Conservation (phyloP, 2,113 vertebrate genomes). For the Euleptes europaea region DNA sequence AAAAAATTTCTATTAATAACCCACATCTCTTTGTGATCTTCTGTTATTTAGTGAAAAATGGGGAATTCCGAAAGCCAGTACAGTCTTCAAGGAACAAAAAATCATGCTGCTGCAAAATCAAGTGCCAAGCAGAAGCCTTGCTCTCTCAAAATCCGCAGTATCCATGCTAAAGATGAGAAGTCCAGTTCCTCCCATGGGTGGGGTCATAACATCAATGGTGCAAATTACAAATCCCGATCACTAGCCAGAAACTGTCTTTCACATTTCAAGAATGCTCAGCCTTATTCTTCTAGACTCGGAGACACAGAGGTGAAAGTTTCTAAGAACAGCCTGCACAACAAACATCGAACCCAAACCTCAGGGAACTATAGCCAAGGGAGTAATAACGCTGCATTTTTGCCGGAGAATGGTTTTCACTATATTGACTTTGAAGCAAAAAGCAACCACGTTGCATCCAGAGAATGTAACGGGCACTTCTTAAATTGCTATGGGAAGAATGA, state of each 20-base stretch:
- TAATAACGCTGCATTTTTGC: constrained; percentile 46
- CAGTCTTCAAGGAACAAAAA: constrained; percentile 88
- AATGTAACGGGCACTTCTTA: constrained; percentile 75
- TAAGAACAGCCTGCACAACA: constrained; percentile 69
- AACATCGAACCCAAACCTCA: constrained; percentile 68
- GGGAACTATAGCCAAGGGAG: constrained; percentile 69
- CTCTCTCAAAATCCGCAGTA: constrained; percentile 82
- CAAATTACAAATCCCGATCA: constrained; percentile 84
- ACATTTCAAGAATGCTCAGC: constrained; percentile 83
- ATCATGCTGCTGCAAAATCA: constrained; percentile 71
- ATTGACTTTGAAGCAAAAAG: constrained; percentile 70
- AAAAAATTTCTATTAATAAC: constrained; percentile 35
- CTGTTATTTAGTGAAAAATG: constrained; percentile 83
- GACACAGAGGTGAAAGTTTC: constrained; percentile 79
- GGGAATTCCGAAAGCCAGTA: constrained; percentile 99
- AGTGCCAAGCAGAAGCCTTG: constrained; percentile 86
- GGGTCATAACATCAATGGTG: constrained; percentile 70
- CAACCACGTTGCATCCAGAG: constrained; percentile 54
- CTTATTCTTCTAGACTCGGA: constrained; percentile 80
- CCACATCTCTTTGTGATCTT: constrained; percentile 38
- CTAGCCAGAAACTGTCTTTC: constrained; percentile 88
- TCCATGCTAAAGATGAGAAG: constrained; percentile 83
- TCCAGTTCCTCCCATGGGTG: constrained; percentile 80
- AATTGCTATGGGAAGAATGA: constrained; percentile 74
- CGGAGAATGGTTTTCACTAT: constrained; percentile 76